Base-by-base conservation (phyloP, 1,140 invertebrate species). In the Brachionus calyciflorus region DNA sequence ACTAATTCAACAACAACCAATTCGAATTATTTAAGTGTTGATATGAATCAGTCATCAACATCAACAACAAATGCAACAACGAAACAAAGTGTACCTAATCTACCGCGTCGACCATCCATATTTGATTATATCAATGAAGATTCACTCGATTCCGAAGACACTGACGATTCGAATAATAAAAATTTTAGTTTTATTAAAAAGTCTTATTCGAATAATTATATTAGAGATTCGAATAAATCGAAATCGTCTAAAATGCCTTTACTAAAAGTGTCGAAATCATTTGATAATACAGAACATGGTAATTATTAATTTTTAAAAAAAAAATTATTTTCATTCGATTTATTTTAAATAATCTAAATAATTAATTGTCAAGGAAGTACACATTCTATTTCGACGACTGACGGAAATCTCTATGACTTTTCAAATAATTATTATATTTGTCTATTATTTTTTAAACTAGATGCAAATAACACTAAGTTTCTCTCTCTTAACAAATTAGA, bases 71-170 rank as follows among this genome's bases (percentile, higher is more conserved):
- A 37, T 37, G 33, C 9, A 37, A 37, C n/a, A n/a, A n/a, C n/a
- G n/a, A 55, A 55, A 55, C 24, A 24, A 12, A n/a, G 10, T n/a
- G 53, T 28, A 5, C 53, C 19, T 14, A 28, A n/a, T 19, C 37
- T 60, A 33, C 60, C 60, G 4, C 14, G 60, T 14, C 33, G 60
- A 41, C 60, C 60, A 37, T 65, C 60, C 9, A 44, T 65, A 24
- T 65, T 65, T n/a, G 60, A 65, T 41, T 65, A 65, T 28, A 24
- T 65, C 0, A 65, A 44, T 24, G 37, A 65, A n/a, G 60, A 65
- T 14, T 65, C 60, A 37, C 14, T 65, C 2, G 21, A 65, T 44
- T 44, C 37, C n/a, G 60, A 28, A 14, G 55, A 60, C n/a, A 37
- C 37, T 19, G 55, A 60, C 6, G 55, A 60, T 17, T n/a, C 28